Evolutionary conservation across 2,888 invertebrate genomes (phyloP).

Genomic region (Synergus japonicus): DNA sequence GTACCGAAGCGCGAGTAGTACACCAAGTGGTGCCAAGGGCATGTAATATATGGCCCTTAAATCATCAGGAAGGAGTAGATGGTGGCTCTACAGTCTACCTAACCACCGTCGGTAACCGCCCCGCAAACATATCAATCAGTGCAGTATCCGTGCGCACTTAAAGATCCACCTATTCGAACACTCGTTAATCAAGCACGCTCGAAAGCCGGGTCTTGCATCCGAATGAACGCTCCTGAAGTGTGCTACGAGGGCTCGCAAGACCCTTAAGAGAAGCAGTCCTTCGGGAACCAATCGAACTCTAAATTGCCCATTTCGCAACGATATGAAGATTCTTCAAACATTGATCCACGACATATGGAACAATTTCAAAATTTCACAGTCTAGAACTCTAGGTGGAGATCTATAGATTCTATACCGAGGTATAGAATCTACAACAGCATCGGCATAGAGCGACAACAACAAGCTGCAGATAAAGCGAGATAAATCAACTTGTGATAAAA

Average conservation of each 20-base stretch:
- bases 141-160: constrained; percentile 57
- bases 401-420: too few relatives aligned
- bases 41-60: constrained; percentile 76
- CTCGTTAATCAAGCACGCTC: constrained; percentile 67
- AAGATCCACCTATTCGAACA: constrained; percentile 66
- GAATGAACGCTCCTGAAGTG: constrained; percentile 37
- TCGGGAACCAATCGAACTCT: neutral
- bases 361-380: neutral
- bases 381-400: too few relatives aligned
- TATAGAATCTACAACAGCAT: neutral
- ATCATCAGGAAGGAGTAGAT: constrained; percentile 73
- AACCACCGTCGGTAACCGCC: constrained; percentile 71
- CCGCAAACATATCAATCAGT: constrained; percentile 76
- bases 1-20: constrained; percentile 65
- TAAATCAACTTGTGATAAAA: neutral
- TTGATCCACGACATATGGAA: neutral
- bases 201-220: constrained; percentile 45
- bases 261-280: constrained; percentile 45
- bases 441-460: neutral
- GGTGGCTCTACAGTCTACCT: constrained; percentile 70
- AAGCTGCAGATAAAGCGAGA: too few relatives aligned
- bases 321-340: neutral
- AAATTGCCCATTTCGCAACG: constrained; percentile 14
- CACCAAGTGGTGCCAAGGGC: constrained; percentile 70
- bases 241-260: constrained; percentile 42